Evolutionary conservation across 2,888 invertebrate species (phyloP), one percentile per base, ranked within the genome.

Genomic region (Hecatera dysodea): DNA sequence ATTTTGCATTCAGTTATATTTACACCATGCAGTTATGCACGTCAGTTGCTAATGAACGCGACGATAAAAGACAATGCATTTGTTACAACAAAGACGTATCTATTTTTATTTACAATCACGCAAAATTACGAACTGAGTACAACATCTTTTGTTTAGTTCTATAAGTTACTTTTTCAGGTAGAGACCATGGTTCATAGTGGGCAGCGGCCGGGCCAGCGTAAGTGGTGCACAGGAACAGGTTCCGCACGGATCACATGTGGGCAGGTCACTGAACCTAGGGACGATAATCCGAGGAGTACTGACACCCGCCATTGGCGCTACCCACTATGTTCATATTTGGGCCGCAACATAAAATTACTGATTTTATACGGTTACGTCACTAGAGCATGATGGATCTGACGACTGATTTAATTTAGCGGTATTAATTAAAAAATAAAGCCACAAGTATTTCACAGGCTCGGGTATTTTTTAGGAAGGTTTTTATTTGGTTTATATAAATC

Each of bases 191-290:
- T 67, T 57, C 80, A 78, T 75, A 64, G 79, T 88, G 89, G 89
- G 84, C 90, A 88, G 86, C 84, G 89, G 89, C 86, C 89, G 83
- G 86, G 85, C 87, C 86, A 87, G 82, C 82, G 84, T 87, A 92
- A 92, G 92, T 94, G 90, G 93, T 91, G 90, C 89, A 92, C 89
- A 88, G 91, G 93, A 95, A 95, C 95, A 93, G 94, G 95, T 93
- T 91, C 91, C 87, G 90, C 89, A 88, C 90, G 88, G 92, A 93
- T 92, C 93, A 94, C 93, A 94, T 93, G 93, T 94, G 93, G 87
- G 82, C 82, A 89, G 95, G 93, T 94, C 94, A 87, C 76, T 89
- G 94, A 95, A 93, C 95, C 88, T 87, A 85, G 87, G 89, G 89
- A 90, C 92, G 90, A 90, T 91, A 90, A 91, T 93, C 93, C 89